Evolutionary conservation across 2,113 vertebrate genomes (phyloP).

Genomic region (Columbina picui): DNA sequence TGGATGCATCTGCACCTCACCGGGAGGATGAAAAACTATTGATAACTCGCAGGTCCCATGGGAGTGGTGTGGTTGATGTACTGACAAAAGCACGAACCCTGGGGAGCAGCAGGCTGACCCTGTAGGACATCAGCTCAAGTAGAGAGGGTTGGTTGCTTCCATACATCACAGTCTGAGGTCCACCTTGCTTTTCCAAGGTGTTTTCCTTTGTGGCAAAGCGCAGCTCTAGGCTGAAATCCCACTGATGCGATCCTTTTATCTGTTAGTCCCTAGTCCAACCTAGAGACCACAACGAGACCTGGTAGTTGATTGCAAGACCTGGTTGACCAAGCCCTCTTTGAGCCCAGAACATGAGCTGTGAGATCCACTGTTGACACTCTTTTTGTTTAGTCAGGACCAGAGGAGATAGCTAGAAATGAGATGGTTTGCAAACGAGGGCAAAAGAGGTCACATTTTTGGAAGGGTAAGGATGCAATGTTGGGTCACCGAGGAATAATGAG

Average conservation of each 20-base stretch:
- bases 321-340: background rate
- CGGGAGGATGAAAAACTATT: background rate
- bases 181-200: background rate
- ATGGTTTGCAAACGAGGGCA: background rate
- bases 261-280: background rate
- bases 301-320: background rate
- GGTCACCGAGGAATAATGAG: background rate
- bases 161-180: background rate
- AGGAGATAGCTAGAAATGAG: background rate
- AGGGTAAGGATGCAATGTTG: background rate
- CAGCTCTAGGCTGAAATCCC: background rate
- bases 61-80: background rate
- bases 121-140: fast-evolving
- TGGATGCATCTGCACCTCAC: background rate
- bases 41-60: background rate
- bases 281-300: background rate
- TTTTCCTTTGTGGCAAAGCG: background rate
- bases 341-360: background rate
- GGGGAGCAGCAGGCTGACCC: background rate
- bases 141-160: background rate
- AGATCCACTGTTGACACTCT: background rate
- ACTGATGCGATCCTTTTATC: background rate
- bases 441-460: background rate
- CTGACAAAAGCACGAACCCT: fast-evolving
- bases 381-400: background rate